These are phyloP conservation scores for Lacerta bilineata DNA, from an alignment of 2,797 vertebrate genomes.

Conservation along the genomic window DNA sequence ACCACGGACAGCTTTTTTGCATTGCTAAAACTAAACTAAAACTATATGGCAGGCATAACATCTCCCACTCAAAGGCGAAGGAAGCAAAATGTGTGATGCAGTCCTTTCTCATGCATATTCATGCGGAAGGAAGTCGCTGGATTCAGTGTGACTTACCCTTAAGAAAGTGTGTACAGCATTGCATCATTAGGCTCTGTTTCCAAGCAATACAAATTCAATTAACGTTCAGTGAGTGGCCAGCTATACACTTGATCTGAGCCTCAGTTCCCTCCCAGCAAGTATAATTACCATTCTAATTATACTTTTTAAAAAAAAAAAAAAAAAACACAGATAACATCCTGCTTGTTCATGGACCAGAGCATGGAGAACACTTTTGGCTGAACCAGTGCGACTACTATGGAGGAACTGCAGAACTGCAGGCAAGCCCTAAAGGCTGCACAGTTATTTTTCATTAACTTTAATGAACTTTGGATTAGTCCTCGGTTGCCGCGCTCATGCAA, in stretches of 20 bases:
- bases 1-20: too few relatives aligned
- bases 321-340: background rate
- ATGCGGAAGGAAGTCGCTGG: background rate
- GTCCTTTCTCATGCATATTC: background rate
- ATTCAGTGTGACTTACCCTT: background rate
- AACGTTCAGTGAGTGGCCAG: conserved; percentile 7
- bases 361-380: background rate
- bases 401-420: background rate
- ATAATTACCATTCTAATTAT: conserved; percentile 27
- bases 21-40: background rate
- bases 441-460: conserved; percentile 39
- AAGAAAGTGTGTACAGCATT: background rate
- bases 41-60: background rate
- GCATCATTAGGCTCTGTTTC: conserved; percentile 17
- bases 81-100: background rate
- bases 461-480: conserved; percentile 30
- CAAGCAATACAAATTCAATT: conserved; percentile 28
- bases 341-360: background rate
- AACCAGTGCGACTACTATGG: background rate
- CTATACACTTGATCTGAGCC: background rate
- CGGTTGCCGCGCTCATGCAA: background rate
- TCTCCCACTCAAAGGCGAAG: background rate
- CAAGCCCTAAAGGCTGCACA: conserved; percentile 8
- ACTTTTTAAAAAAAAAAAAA: background rate
- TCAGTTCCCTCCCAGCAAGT: background rate